Evolutionary conservation across 2,113 vertebrate species (phyloP).

Genomic region (Globicephala melas): DNA sequence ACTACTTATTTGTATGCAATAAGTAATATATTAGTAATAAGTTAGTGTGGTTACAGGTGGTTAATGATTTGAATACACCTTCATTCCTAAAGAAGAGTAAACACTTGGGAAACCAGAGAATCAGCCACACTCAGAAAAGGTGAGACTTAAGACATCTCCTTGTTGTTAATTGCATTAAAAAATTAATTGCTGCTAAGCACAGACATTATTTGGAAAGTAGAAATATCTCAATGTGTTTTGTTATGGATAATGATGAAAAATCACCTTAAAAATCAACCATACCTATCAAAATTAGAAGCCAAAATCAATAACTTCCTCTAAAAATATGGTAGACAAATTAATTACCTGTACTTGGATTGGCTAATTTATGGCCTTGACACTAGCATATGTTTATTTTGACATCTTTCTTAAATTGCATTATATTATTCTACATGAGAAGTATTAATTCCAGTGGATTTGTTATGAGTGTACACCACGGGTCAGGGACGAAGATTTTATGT

Average conservation of each 20-base stretch:
- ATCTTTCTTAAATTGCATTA: neutral
- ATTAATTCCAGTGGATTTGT: neutral
- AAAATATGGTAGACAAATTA: neutral
- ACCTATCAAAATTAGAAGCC: neutral
- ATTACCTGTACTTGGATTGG: neutral
- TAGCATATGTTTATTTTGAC: neutral
- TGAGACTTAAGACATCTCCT: neutral
- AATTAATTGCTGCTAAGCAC: neutral
- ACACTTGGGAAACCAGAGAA: neutral
- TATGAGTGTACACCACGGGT: neutral
- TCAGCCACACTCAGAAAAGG: neutral
- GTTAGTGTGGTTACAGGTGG: neutral
- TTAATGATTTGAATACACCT: neutral
- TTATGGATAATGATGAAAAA: neutral
- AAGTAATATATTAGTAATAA: neutral
- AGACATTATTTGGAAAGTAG: neutral
- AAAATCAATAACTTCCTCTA: neutral
- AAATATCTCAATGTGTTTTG: neutral
- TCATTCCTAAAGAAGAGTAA: neutral
- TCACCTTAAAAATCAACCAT: neutral
- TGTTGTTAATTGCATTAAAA: neutral
- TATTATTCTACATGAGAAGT: neutral
- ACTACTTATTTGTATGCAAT: neutral
- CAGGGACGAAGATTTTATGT: neutral
- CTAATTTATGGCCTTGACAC: neutral